Base-by-base conservation (phyloP, 2,888 invertebrate species). In the Gastrophysa polygoni region DNA sequence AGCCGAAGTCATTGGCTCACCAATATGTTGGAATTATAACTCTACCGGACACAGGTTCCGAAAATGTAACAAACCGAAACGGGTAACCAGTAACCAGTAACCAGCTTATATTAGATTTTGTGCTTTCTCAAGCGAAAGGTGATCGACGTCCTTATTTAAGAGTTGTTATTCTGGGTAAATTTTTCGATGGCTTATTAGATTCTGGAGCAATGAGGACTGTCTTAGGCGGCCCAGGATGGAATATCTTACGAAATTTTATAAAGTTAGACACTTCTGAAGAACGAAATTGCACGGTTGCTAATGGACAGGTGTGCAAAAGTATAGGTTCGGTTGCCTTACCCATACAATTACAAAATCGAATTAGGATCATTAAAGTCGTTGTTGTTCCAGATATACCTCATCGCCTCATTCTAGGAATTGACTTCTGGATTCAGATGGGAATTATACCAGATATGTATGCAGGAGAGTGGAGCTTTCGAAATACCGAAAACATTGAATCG, bases 1-100 rank as follows among this genome's bases (percentile, higher is more conserved):
- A 7, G 34, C 17, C 10, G 18, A 46, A 10, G 11, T 3, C 4
- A 34, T 8, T 11, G 11, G n/a, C 16, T 7, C 20, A 52, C 10
- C 18, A 18, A 20, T 3, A 18, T 55, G 44, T 55, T 55, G 55
- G 55, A 55, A 55, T 17, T 55, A 46, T 55, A 28, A 28, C 43
- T 14, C 11, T 14, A 28, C n/a, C 11, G 55, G 44, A 6, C 55
- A 55, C 14, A 21, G 24, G 14, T 55, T 55, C 16, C n/a, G 46
- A 18, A 44, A 24, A 16, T 55, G 55, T 16, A 17, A 14, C 11
- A 6, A 55, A 44, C 44, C 55, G 20, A 55, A 28, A 21, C 21
- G 48, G 10, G 11, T 48, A 10, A 2, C 6, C 2, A 8, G 1
- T 8, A 32, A 8, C 10, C 21, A 48, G 21, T 48, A 20, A 21